Evolutionary conservation across 2,888 invertebrate species (phyloP).

Genomic region (Acanthosepion esculentum): DNA sequence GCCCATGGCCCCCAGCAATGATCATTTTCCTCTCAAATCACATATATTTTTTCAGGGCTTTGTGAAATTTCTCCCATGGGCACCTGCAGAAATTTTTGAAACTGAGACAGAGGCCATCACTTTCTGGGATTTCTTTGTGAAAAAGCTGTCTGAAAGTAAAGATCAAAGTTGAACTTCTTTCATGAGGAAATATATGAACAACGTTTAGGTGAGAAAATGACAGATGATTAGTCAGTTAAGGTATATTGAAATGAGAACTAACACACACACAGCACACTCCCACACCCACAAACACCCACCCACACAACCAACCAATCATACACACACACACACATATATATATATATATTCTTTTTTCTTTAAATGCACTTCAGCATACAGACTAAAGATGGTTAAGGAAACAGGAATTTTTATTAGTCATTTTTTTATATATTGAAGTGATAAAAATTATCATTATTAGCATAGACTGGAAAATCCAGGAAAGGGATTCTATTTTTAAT

Average conservation of each 20-base stretch:
- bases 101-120: neutral
- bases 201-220: neutral
- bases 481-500: no score
- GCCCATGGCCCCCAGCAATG: neutral
- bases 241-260: neutral
- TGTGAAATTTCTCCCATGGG: neutral
- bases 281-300: no score
- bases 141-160: neutral
- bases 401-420: no score
- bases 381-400: no score
- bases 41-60: neutral
- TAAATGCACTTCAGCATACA: no score
- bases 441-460: no score
- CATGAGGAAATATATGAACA: neutral
- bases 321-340: neutral
- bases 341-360: neutral
- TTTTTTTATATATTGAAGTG: no score
- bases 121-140: neutral
- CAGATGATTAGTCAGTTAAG: neutral
- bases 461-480: no score
- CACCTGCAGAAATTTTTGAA: neutral
- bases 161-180: constrained; percentile 33
- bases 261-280: no score
- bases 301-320: no score
- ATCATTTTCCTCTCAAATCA: neutral